Evolutionary conservation across 2,888 invertebrate species (phyloP).

Genomic region (Watsonalla binaria): DNA sequence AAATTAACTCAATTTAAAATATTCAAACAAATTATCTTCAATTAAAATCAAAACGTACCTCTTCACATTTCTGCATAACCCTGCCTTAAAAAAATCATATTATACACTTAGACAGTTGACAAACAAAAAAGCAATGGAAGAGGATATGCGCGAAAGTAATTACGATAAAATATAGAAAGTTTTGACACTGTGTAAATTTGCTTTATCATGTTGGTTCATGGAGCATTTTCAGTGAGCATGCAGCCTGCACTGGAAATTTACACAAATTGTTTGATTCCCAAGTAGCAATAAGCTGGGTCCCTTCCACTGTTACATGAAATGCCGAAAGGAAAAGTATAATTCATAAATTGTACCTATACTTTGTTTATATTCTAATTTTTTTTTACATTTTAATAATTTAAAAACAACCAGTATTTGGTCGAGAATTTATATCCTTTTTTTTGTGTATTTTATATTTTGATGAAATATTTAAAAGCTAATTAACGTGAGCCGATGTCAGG

Average conservation of each 20-base stretch:
- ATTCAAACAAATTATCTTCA: constrained; percentile 73
- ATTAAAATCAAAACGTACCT: constrained; percentile 72
- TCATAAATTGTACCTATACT: constrained; percentile 79
- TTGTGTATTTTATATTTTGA: constrained; percentile 79
- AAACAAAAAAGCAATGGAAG: constrained; percentile 75
- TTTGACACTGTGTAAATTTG: constrained; percentile 55
- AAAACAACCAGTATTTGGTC: constrained; percentile 79
- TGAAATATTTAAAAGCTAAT: constrained; percentile 79
- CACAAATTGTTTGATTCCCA: constrained; percentile 37
- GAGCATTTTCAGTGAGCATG: constrained; percentile 23
- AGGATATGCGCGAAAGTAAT: constrained; percentile 74
- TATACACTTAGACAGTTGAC: constrained; percentile 73
- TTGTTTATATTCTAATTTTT: constrained; percentile 78
- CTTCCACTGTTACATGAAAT: constrained; percentile 70
- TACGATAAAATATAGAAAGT: constrained; percentile 51
- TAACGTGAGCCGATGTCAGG: constrained; percentile 79
- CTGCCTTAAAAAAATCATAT: constrained; percentile 75
- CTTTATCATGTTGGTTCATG: constrained; percentile 35
- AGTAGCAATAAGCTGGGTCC: constrained; percentile 55
- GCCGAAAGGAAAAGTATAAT: constrained; percentile 77
- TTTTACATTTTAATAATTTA: constrained; percentile 80
- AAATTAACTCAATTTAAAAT: constrained; percentile 75
- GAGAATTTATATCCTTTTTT: constrained; percentile 78
- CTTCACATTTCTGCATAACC: constrained; percentile 76
- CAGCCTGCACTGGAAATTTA: constrained; percentile 25